Evolutionary conservation across 2,113 vertebrate genomes (phyloP), one percentile per base, ranked within the genome.

Genomic region (Leptobrachium leishanense): DNA sequence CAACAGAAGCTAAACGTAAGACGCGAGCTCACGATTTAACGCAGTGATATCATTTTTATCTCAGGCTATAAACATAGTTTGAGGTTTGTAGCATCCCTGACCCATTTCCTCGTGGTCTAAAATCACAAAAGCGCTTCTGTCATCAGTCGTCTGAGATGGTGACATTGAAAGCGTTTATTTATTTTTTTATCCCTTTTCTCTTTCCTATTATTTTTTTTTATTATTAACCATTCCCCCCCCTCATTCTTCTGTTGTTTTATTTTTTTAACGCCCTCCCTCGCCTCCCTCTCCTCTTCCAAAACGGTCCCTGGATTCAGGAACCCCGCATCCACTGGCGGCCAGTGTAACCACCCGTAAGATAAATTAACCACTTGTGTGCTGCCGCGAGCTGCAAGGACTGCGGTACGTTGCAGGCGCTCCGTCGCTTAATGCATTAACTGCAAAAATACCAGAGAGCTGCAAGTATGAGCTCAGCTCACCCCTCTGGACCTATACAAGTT

Each of bases 351-450:
- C 3, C 13, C 59, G 55, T 43, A 46, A 72, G 10, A 66, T 50
- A 57, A 57, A 74, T 79, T 79, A 79, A 79, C 77, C 69, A 59
- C 46, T 53, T 9, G 12, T 1, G 0, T 7, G 13, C 76, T 42
- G 44, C 11, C 7, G 2, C 46, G 10, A 62, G 6, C 8, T 2
- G 13, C 1, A 1, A 40, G 12, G 62, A 76, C 15, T 41, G 55
- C 55, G 4, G 55, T 2, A 59, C 13, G 11, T 15, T 59, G 55
- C 55, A 59, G 13, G 11, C 10, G 13, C 55, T 59, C 13, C 55
- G 13, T 54, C 10, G 13, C 11, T 12, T 59, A 2, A 59, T 12
- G 55, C 10, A 15, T 59, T 59, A 59, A 59, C 10, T 1, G 4
- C 13, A 4, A 59, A 59, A 10, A 12, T 59, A 12, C 2, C 13